A percentile compares a stretch with the other conserved stretches of the same genome.
Evolutionary conservation across 2,888 invertebrate genomes (phyloP).

Genomic region (Protodeltote pygarga): DNA sequence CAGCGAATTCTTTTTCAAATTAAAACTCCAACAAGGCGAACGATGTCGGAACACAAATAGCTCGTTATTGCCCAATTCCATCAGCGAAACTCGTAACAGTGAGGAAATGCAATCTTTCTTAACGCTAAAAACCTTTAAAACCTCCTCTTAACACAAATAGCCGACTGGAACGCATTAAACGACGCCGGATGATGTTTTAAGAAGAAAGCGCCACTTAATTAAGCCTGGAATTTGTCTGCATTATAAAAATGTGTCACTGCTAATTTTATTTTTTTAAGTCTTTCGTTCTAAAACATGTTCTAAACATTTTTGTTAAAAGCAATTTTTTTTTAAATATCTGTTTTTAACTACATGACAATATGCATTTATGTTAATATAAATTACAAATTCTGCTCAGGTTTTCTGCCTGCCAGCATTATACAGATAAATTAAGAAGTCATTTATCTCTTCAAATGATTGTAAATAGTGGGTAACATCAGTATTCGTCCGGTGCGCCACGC

Average conservation of each 20-base stretch:
- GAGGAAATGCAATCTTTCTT: slow-evolving; percentile 38
- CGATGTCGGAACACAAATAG: slow-evolving; percentile 25
- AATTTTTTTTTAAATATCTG: too few species aligned
- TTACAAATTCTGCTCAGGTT: slow-evolving; percentile 10
- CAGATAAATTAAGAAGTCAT: slow-evolving; percentile 34
- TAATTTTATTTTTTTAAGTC: slow-evolving; percentile 1
- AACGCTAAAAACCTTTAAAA: slow-evolving; percentile 34
- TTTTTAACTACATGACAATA: too few species aligned
- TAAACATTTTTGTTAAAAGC: too few species aligned
- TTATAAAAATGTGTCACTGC: slow-evolving; percentile 22
- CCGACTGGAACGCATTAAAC: slow-evolving; percentile 25
- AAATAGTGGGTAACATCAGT: slow-evolving; percentile 57
- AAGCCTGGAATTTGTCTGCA: slow-evolving; percentile 37
- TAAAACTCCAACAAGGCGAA: slow-evolving; percentile 1
- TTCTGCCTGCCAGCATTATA: slow-evolving; percentile 1
- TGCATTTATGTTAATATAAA: neutral
- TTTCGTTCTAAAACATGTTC: slow-evolving; percentile 2
- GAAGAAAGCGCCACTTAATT: slow-evolving; percentile 41
- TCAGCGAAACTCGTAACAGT: slow-evolving; percentile 27
- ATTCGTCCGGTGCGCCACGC: slow-evolving; percentile 56
- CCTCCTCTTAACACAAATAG: slow-evolving; percentile 38
- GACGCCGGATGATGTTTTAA: slow-evolving; percentile 42
- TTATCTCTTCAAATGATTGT: slow-evolving; percentile 49
- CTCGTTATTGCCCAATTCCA: slow-evolving; percentile 38
- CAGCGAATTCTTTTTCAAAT: neutral